phyloP scores from a whole-genome alignment of 2,888 invertebrate genomes.

The Ischnus inquisitorius region DNA sequence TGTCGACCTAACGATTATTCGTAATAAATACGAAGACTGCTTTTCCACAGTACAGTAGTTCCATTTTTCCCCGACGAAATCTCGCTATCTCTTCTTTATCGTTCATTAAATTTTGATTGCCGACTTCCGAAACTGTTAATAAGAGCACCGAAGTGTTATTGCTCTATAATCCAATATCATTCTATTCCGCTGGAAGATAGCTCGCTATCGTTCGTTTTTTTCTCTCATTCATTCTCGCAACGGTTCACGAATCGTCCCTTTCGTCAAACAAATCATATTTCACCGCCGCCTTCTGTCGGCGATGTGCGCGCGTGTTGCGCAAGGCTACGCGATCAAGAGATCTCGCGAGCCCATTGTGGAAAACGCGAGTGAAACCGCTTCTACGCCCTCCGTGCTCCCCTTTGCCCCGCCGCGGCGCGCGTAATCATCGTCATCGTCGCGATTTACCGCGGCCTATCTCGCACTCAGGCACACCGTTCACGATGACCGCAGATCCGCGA shows the following conservation, averaged over 20 bases:
- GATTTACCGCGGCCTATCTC: slow-evolving; percentile 52
- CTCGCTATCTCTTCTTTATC: too few relatives aligned
- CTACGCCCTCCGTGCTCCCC: slow-evolving; percentile 65
- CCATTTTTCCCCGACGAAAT: too few relatives aligned
- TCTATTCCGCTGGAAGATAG: slow-evolving; percentile 67
- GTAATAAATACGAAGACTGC: too few relatives aligned
- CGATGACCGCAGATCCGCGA: too few relatives aligned
- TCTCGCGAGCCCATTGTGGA: slow-evolving; percentile 56
- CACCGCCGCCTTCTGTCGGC: slow-evolving; percentile 72
- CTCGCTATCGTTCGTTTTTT: slow-evolving; percentile 64
- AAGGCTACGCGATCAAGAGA: slow-evolving; percentile 69
- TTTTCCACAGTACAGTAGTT: too few relatives aligned
- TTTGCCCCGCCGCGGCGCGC: slow-evolving; percentile 41
- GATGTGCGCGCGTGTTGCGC: slow-evolving; percentile 71
- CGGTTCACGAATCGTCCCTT: slow-evolving; percentile 80
- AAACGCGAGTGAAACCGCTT: slow-evolving; percentile 45
- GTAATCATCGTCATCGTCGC: slow-evolving; percentile 52
- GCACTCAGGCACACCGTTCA: slow-evolving; percentile 13
- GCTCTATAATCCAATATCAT: neutral
- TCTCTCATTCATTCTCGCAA: slow-evolving; percentile 72
- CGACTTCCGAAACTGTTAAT: neutral
- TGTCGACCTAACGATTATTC: too few relatives aligned
- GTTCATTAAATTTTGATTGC: neutral
- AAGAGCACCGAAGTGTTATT: neutral
- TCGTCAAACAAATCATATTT: slow-evolving; percentile 72